Evolutionary conservation across 2,797 vertebrate genomes (phyloP).

Genomic region (Danionella dracula): DNA sequence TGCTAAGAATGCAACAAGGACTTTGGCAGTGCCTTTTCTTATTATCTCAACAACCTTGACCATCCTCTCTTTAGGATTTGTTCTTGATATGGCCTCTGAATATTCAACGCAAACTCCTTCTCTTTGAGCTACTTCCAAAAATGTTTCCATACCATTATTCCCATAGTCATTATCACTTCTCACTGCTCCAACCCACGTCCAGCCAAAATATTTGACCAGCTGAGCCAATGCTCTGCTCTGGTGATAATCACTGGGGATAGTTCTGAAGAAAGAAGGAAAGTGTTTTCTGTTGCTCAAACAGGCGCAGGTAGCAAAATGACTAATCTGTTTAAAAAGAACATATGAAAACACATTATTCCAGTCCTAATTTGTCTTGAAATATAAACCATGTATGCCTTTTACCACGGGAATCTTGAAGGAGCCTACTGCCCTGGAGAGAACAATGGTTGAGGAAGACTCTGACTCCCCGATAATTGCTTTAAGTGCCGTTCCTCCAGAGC

Average conservation of each 20-base stretch:
- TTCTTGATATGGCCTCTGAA: conserved; percentile 52
- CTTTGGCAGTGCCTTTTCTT: conserved; percentile 56
- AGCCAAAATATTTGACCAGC: conserved; percentile 55
- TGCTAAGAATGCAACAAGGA: conserved; percentile 68
- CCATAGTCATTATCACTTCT: conserved; percentile 59
- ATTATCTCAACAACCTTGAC: conserved; percentile 61
- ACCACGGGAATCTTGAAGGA: conserved; percentile 59
- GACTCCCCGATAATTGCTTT: conserved; percentile 60
- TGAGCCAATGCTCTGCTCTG: conserved; percentile 57
- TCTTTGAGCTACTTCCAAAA: conserved; percentile 48
- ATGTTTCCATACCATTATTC: conserved; percentile 54
- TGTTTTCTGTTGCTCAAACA: conserved; percentile 55
- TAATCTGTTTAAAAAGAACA: conserved; percentile 45
- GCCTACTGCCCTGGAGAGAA: conserved; percentile 61
- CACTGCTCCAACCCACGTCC: conserved; percentile 57
- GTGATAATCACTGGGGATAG: conserved; percentile 58
- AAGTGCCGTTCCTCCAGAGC: conserved; percentile 52
- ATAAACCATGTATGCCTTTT: not conserved
- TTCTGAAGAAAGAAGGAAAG: conserved; percentile 56
- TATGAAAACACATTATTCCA: too few species aligned
- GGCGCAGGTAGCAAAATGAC: conserved; percentile 57
- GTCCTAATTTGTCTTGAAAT: too few species aligned
- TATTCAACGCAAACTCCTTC: conserved; percentile 59
- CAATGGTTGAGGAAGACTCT: conserved; percentile 70
- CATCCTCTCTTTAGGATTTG: conserved; percentile 48